Conservation (phyloP, 2,113 vertebrate species). For the Phocoena sinus region DNA sequence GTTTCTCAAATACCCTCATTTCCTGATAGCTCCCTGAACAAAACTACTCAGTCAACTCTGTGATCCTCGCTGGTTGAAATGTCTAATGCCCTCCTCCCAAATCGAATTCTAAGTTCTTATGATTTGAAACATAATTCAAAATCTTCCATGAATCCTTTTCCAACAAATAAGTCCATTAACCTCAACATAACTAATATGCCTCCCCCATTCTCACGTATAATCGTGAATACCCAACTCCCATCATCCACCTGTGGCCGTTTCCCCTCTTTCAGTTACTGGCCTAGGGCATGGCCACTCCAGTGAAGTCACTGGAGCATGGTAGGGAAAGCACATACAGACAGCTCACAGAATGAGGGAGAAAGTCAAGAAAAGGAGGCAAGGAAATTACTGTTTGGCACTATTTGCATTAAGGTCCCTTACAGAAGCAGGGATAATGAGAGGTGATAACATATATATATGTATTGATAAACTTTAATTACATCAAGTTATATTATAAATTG, state of each 20-base stretch:
- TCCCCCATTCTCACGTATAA: neutral
- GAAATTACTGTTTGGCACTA: neutral
- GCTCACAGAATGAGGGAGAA: neutral
- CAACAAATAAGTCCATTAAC: conserved; percentile 1
- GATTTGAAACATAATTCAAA: conserved; percentile 42
- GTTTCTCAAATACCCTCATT: conserved; percentile 33
- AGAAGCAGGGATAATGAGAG: conserved; percentile 8
- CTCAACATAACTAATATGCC: neutral
- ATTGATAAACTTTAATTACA: neutral
- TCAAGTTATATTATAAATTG: conserved; percentile 36
- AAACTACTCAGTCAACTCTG: neutral
- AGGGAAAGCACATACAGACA: neutral
- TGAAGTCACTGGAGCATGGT: neutral
- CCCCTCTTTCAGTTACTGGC: neutral
- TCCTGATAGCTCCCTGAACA: conserved; percentile 8
- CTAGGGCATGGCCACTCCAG: neutral
- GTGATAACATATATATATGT: neutral
- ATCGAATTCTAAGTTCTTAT: conserved; percentile 21
- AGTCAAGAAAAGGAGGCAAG: neutral
- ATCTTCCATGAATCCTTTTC: neutral
- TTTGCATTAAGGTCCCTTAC: neutral
- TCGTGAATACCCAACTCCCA: neutral
- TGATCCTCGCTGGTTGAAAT: neutral
- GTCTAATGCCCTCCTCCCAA: neutral
- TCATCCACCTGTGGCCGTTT: neutral